Conservation (phyloP, 2,888 invertebrate genomes). For the Pediacus dermestoides region DNA sequence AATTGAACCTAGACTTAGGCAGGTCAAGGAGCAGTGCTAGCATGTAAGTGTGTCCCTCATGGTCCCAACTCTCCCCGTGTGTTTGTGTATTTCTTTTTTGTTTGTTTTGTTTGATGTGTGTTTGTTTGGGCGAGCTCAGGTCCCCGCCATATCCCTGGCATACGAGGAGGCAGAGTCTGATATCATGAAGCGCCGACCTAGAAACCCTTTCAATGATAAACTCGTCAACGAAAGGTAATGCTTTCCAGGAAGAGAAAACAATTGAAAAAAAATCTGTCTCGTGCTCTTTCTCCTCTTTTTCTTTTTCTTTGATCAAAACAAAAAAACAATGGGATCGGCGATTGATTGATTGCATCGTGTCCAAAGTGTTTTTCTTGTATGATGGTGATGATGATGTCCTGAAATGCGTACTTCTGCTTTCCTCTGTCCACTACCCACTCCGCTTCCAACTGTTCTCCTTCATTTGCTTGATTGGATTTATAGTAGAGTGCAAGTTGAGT, state of each 20-base stretch:
- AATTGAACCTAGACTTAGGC: slow-evolving; percentile 29
- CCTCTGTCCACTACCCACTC: no score
- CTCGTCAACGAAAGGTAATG: slow-evolving; percentile 96
- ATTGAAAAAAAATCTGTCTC: not conserved
- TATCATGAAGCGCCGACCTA: slow-evolving; percentile 98
- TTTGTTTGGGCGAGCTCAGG: slow-evolving; percentile 60
- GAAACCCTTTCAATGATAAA: slow-evolving; percentile 96
- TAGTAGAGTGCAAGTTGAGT: no score
- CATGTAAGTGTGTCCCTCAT: slow-evolving; percentile 37
- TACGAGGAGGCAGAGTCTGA: slow-evolving; percentile 98
- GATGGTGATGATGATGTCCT: no score
- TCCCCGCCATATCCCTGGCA: slow-evolving; percentile 97
- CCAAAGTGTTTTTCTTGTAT: no score
- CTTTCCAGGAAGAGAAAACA: slow-evolving; percentile 18
- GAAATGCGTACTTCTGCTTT: no score
- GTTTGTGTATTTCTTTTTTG: slow-evolving; percentile 14
- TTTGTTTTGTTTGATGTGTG: slow-evolving; percentile 46
- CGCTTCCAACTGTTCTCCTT: no score
- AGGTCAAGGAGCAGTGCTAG: slow-evolving; percentile 45
- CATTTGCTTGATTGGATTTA: no score
- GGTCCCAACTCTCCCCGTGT: not conserved
- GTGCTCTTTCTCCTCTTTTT: not conserved
- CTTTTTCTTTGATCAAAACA: no score
- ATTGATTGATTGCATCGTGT: no score
- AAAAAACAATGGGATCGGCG: no score